Evolutionary conservation across 2,888 invertebrate genomes (phyloP), one percentile per base, ranked within the genome.

Genomic region (Camponotus fellah): DNA sequence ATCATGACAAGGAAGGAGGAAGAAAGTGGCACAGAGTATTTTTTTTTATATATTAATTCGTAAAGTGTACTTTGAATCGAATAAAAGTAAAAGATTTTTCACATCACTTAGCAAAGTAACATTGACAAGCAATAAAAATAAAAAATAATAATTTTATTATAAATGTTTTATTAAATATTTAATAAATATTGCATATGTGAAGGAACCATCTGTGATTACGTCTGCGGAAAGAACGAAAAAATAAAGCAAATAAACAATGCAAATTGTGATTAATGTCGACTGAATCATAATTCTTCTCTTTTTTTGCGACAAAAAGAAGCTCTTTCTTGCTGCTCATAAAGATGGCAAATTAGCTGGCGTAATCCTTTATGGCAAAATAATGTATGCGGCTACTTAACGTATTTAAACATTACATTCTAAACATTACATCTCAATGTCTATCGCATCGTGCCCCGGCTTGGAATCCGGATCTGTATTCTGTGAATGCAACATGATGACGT

Each of bases 391-490:
- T 49, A 14, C 46, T 75, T 60, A 80, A 80, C 74, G 71, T 71
- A 26, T 26, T 2, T 26, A 26, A 26, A 26, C 26, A 65, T 37
- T 37, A 37, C 6, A n/a, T 65, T 26, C 60, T 12, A 64, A 37
- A 64, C 76, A 68, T 89, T 62, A 82, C 40, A 80, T 76, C 79
- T 58, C 75, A 72, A 84, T 80, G 72, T 72, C 84, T 83, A 87
- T 64, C 72, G 80, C 84, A 82, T 80, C 85, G 72, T 69, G 85
- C 72, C 88, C 85, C 43, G 82, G 56, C 84, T 85, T 49, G 88
- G 90, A 89, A 89, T 89, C 89, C 89, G 89, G 90, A 89, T 89
- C 90, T 74, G 37, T 71, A 40, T 82, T 58, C 71, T 17, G 56
- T 75, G 53, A 64, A 21, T 69, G 68, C 58, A 46, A 60, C n/a